Percentiles rank a stretch among this genome's conserved stretches.
These are phyloP conservation scores for Paralichthys olivaceus DNA, from an alignment of 2,113 vertebrate species.

Conservation along the genomic window DNA sequence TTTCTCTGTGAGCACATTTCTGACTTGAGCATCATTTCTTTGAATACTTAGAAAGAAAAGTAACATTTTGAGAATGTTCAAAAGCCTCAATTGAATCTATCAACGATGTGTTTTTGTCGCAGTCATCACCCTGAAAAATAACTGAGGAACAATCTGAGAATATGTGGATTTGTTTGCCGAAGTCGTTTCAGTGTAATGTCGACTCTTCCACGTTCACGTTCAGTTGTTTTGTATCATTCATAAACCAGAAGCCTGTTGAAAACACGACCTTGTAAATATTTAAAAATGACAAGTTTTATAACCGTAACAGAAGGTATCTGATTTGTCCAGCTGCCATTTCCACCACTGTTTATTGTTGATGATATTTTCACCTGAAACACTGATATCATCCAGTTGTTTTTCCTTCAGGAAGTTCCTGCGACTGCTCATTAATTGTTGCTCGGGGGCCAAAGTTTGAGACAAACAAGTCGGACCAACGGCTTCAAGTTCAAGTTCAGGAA, in stretches of 20 bases:
- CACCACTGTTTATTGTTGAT: constrained; percentile 59
- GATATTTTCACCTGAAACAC: constrained; percentile 67
- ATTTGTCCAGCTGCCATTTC: constrained; percentile 34
- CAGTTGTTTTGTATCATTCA: constrained; percentile 15
- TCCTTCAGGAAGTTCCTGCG: constrained; percentile 78
- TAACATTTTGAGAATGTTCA: not conserved
- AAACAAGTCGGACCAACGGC: constrained; percentile 44
- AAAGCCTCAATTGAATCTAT: not conserved
- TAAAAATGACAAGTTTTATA: constrained; percentile 22
- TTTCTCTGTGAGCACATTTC: constrained; percentile 15
- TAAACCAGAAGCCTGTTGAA: constrained; percentile 15
- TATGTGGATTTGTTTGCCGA: too few relatives aligned
- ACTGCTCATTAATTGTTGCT: constrained; percentile 71
- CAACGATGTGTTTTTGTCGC: not conserved
- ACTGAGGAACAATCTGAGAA: too few relatives aligned
- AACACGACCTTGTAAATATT: constrained; percentile 30
- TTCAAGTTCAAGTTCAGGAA: constrained; percentile 26
- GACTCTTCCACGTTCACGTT: not conserved
- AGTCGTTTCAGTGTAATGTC: not conserved
- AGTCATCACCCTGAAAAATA: not conserved
- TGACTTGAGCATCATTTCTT: constrained; percentile 10
- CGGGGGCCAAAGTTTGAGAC: constrained; percentile 50
- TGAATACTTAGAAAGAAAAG: not conserved
- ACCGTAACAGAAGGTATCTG: constrained; percentile 21
- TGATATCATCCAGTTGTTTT: constrained; percentile 72